Percentiles rank a stretch among this genome's conserved stretches.
Evolutionary conservation across 2,113 vertebrate species (phyloP).

Genomic region (Rhynchomys soricoides): DNA sequence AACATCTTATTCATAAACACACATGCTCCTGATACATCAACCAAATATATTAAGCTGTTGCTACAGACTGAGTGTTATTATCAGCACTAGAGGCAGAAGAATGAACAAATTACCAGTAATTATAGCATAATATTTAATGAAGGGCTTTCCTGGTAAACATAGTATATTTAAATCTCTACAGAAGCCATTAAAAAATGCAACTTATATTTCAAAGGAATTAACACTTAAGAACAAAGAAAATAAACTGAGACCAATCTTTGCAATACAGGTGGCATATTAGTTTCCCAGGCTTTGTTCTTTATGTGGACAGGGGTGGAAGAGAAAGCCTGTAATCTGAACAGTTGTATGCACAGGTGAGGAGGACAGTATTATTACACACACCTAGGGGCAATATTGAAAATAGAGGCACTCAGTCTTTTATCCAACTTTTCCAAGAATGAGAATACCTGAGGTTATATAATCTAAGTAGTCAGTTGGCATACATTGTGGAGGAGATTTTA

Average conservation of each 20-base stretch:
- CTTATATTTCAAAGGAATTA: conserved; percentile 12
- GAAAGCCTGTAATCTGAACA: background rate
- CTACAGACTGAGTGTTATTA: background rate
- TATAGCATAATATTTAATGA: background rate
- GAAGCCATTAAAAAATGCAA: background rate
- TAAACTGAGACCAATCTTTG: conserved; percentile 17
- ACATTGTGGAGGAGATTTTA: background rate
- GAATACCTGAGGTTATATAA: background rate
- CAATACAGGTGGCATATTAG: background rate
- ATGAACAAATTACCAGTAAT: conserved; percentile 12
- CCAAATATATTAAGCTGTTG: background rate
- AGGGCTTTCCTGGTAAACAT: background rate
- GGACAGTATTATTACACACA: background rate
- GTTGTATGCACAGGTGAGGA: background rate
- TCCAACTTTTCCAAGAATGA: background rate
- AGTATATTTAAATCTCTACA: background rate
- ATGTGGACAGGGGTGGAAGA: background rate
- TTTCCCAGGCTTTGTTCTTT: background rate
- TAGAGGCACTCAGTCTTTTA: background rate
- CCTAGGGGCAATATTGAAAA: background rate
- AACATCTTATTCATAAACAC: conserved; percentile 1
- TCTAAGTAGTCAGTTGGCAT: background rate
- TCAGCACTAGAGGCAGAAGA: background rate
- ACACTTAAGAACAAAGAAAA: conserved; percentile 11
- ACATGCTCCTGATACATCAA: background rate